Base-by-base conservation (phyloP, 2,113 vertebrate genomes). In the Oryzias celebensis region DNA sequence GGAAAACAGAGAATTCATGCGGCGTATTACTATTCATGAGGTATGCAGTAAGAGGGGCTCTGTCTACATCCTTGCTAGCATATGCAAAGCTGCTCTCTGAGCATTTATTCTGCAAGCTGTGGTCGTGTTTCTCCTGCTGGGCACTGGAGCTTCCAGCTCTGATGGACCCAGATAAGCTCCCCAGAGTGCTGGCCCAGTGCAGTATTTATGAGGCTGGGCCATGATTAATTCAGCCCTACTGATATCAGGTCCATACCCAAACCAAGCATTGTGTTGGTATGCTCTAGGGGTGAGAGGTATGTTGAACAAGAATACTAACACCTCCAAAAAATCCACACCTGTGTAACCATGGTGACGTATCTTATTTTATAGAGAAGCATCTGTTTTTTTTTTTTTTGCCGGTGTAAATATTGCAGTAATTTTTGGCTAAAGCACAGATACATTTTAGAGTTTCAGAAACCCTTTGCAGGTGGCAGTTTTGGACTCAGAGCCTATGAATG, bases 181-280 rank as follows among this genome's bases (percentile, higher is more conserved):
- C 83, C 71, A 51, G 80, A 81, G 82, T 75, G 77, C 67, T 58
- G 65, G 75, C 68, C 42, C 64, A 31, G 79, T 90, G 83, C 87
- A 90, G 73, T 87, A 92, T 91, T 91, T 85, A 91, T 91, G 79
- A 91, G 65, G 83, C 60, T 58, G 16, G 73, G 68, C 64, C 75
- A 91, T 91, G 89, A 89, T 92, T 92, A 90, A 91, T 92, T 92
- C 89, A 90, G 78, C 77, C 81, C 76, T 72, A 71, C 88, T 81
- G 85, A 81, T 87, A 84, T 82, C 73, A 73, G 80, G 67, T 80
- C 84, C 78, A 71, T 68, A 59, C 80, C 85, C 52, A 69, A 70
- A 74, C 72, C 78, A 71, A 72, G 81, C 71, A 80, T 68, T 23
- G 41, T 53, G 52, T 58, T 36, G n/a, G 49, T 62, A 60, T 78